Base-by-base conservation (phyloP, 1,140 invertebrate species). In the Steinernema khuongi region DNA sequence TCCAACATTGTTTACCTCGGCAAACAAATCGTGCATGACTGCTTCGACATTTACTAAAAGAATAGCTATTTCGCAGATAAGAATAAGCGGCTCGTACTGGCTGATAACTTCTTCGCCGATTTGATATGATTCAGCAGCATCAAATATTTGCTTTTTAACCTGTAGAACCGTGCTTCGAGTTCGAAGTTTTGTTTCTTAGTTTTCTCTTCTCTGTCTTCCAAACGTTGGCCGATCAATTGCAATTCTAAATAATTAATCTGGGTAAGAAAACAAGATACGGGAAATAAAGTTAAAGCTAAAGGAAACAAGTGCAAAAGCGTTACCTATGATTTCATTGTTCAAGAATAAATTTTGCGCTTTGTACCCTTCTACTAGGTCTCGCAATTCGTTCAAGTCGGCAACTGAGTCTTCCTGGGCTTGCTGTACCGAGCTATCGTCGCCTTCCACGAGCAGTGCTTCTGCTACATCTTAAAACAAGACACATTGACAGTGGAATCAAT, bases 71-170 rank as follows among this genome's bases (percentile, higher is more conserved):
- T 71, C 33, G 11, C 18, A 22, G 14, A 71, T n/a, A 7, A 70
- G 30, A 70, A 68, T 22, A 68, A 26, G 28, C 1, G 26, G n/a
- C 4, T 2, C 50, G 4, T 68, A 72, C 71, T 66, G 70, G 44
- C 60, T 17, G 75, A 73, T 11, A 72, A 72, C 31, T 78, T 78
- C 29, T 70, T 70, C 0, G 77, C 72, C 1, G 77, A 78, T 22
- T 79, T 79, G 69, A 79, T 79, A 43, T 79, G 78, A 33, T 79
- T 79, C 2, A 79, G 43, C 22, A 79, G 69, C 77, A 79, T 78
- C 18, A 79, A 30, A 75, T 79, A 79, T 4, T 74, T 50, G 41
- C 77, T 79, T 44, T 79, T 79, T 41, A 79, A 60, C 29, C 75
- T 68, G 31, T 79, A 79, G 32, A 79, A 79, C 30, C 70, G 70